Evolutionary conservation across 2,113 vertebrate genomes (phyloP).

Genomic region (Aspiorhynchus laticeps): DNA sequence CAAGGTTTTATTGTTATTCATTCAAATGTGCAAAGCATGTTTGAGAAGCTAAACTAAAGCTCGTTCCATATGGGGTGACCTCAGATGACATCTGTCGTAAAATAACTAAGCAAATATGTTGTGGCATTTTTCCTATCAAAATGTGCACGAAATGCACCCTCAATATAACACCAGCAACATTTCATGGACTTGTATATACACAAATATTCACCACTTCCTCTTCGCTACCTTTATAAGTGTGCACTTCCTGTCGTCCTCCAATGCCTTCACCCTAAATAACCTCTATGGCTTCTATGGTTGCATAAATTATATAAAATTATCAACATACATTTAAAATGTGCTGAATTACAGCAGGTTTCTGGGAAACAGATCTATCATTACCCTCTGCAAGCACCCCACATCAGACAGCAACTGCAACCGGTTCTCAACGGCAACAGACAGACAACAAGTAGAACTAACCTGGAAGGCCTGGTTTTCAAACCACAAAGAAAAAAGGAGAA

Average conservation of each 20-base stretch:
- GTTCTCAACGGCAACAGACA: slow-evolving; percentile 56
- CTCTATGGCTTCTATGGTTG: slow-evolving; percentile 56
- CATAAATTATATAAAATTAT: slow-evolving; percentile 64
- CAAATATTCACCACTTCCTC: slow-evolving; percentile 15
- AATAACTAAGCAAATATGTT: neutral
- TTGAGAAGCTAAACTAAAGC: neutral
- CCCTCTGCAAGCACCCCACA: slow-evolving; percentile 65
- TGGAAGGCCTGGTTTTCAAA: slow-evolving; percentile 54
- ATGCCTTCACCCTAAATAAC: slow-evolving; percentile 53
- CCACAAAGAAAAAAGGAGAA: slow-evolving; percentile 57
- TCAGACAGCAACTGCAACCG: slow-evolving; percentile 66
- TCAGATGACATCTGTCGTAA: neutral
- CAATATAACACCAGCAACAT: neutral
- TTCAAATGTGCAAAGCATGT: neutral
- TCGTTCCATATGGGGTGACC: neutral
- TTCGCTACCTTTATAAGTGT: neutral
- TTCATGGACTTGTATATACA: neutral
- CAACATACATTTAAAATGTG: slow-evolving; percentile 63
- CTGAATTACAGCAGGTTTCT: slow-evolving; percentile 64
- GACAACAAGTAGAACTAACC: slow-evolving; percentile 52
- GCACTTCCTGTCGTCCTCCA: neutral
- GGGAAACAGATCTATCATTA: slow-evolving; percentile 72
- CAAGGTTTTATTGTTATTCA: neutral
- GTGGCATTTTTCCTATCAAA: neutral
- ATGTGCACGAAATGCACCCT: neutral